Evolutionary conservation across 2,888 invertebrate species (phyloP), one percentile per base, ranked within the genome.

Genomic region (Agrotis puta): DNA sequence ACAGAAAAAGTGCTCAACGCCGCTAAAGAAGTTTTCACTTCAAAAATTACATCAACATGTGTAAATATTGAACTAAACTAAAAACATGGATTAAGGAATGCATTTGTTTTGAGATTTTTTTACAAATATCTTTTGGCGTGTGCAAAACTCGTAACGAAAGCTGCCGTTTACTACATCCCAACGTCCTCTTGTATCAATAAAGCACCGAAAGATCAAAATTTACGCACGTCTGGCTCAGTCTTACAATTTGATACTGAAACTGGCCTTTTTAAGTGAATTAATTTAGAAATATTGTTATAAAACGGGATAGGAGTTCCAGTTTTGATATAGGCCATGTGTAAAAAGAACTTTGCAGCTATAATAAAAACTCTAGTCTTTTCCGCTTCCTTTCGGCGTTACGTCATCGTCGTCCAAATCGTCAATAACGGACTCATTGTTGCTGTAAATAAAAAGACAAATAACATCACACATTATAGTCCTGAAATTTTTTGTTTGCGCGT

Each of bases 401-500:
- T 58, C 71, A 67, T 93, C 56, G 7, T 72, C 70, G 66, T 93
- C 88, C 70, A 97, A 91, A 88, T 97, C 97, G 39, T 96, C 96
- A 61, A 94, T 85, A 16, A 96, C 94, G 3, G 95, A 95, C 79
- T 96, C 96, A 83, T 96, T 95, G 73, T 95, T 90, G 84, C 97
- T 97, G 95, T 84, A 96, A 96, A 92, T 84, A 88, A 89, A 88
- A 96, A 96, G 90, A 83, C 88, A 89, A 86, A n/a, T 9, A 39
- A 39, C 39, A 39, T 39, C 39, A 39, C 33, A 33, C 9, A 33
- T 33, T 39, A 9, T 39, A 11, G 2, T 39, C 39, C 39, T 1
- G 39, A 39, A 9, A 39, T 39, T 33, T 6, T 33, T 33, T 7
- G 6, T 33, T 39, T 11, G 11, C 39, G 39, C 11, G 39, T 39